These are phyloP conservation scores for Micrasema longulum DNA, from an alignment of 1,140 invertebrate species.

Conservation along the genomic window DNA sequence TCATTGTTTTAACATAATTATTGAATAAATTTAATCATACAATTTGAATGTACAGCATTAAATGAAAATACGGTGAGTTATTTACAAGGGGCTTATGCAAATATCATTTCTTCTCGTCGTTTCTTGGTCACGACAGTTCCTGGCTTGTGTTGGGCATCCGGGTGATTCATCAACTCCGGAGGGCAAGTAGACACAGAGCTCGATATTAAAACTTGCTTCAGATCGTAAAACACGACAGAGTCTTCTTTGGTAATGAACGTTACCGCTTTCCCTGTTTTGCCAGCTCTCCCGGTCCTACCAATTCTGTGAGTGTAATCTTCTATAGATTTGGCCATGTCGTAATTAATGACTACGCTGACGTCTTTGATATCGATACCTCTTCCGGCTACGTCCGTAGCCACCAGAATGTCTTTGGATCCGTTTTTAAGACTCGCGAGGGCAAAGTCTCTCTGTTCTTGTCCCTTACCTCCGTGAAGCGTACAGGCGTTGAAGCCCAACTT, in stretches of 20 bases:
- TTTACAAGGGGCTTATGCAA: slow-evolving; percentile 72
- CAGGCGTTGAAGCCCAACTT: slow-evolving; percentile 97
- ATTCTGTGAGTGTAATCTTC: slow-evolving; percentile 99
- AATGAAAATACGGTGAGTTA: neutral
- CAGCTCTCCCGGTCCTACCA: slow-evolving; percentile 97
- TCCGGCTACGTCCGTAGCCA: slow-evolving; percentile 99
- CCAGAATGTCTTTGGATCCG: slow-evolving; percentile 96
- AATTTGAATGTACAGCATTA: slow-evolving; percentile 12
- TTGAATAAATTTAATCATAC: no score
- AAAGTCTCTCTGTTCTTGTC: slow-evolving; percentile 99
- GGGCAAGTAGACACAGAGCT: slow-evolving; percentile 97
- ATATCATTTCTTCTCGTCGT: slow-evolving; percentile 94
- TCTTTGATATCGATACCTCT: slow-evolving; percentile 99
- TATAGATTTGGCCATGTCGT: slow-evolving; percentile 99
- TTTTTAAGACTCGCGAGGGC: slow-evolving; percentile 95
- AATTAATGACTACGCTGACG: slow-evolving; percentile 98
- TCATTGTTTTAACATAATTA: neutral
- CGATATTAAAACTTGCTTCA: slow-evolving; percentile 90
- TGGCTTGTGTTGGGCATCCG: slow-evolving; percentile 98
- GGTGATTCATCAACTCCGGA: slow-evolving; percentile 97
- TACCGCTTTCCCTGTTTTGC: slow-evolving; percentile 95
- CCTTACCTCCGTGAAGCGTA: slow-evolving; percentile 99
- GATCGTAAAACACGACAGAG: slow-evolving; percentile 94
- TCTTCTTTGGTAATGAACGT: slow-evolving; percentile 98
- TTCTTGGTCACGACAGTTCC: slow-evolving; percentile 95